phyloP scores from a whole-genome alignment of 2,888 invertebrate species.

The Trachelus stipa region DNA sequence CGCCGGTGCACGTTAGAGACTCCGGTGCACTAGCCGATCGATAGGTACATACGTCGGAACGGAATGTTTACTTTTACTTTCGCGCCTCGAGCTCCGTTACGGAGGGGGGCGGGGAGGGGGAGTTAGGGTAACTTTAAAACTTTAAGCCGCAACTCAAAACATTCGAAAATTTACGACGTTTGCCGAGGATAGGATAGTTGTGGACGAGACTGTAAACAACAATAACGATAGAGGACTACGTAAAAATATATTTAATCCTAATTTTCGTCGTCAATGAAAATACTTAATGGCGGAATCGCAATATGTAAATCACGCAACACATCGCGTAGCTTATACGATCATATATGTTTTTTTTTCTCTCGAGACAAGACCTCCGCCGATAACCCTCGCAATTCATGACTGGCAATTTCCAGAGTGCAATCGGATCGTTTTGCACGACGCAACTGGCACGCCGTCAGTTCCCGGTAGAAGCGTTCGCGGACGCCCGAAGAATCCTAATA shows the following conservation, averaged over 20 bases:
- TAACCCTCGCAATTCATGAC: conserved; percentile 15
- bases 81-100: neutral
- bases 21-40: neutral
- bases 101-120: too few species aligned
- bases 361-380: conserved; percentile 12
- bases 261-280: neutral
- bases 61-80: neutral
- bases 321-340: neutral
- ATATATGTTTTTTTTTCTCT: neutral
- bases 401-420: neutral
- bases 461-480: neutral
- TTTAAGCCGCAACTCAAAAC: neutral
- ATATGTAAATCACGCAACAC: neutral
- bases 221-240: neutral
- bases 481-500: neutral
- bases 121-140: neutral
- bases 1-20: neutral
- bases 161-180: neutral
- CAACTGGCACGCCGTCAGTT: neutral
- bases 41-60: neutral
- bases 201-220: neutral
- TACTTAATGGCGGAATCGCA: neutral
- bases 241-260: neutral
- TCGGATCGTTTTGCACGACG: neutral
- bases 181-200: neutral